These are phyloP conservation scores for Erebia epiphron DNA, from an alignment of 2,888 invertebrate species.

Conservation along the genomic window DNA sequence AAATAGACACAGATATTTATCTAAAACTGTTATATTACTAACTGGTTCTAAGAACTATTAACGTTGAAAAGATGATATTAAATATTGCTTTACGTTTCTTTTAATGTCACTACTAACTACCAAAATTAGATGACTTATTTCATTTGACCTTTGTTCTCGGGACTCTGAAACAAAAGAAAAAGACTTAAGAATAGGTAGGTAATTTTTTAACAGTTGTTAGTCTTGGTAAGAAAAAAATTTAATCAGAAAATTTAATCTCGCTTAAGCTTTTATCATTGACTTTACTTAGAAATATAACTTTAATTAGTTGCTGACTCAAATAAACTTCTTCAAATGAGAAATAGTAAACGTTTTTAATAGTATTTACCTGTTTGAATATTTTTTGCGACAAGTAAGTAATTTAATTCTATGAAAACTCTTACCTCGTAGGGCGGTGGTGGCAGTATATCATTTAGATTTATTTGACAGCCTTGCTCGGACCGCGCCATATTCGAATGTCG, in stretches of 20 bases:
- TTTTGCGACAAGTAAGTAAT: slow-evolving; percentile 13
- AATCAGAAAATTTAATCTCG: too few relatives aligned
- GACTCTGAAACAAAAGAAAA: slow-evolving; percentile 66
- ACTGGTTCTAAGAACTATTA: slow-evolving; percentile 44
- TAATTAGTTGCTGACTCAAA: too few relatives aligned
- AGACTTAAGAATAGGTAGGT: background rate
- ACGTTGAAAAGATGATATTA: slow-evolving; percentile 51
- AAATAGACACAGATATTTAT: slow-evolving; percentile 41
- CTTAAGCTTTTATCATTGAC: too few relatives aligned
- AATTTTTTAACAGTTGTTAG: too few relatives aligned
- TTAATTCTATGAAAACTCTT: slow-evolving; percentile 42
- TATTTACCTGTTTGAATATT: background rate
- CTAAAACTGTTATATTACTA: slow-evolving; percentile 39
- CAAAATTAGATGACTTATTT: slow-evolving; percentile 36
- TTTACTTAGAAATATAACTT: too few relatives aligned
- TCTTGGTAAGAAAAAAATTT: too few relatives aligned
- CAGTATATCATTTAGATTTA: slow-evolving; percentile 86
- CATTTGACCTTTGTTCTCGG: slow-evolving; percentile 65
- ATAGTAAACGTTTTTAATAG: too few relatives aligned
- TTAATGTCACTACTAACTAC: slow-evolving; percentile 36
- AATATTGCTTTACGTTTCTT: slow-evolving; percentile 63
- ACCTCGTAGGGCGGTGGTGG: slow-evolving; percentile 85
- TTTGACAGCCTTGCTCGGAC: slow-evolving; percentile 81
- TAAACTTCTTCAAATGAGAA: too few relatives aligned
- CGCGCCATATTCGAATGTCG: slow-evolving; percentile 76